Evolutionary conservation across 2,113 vertebrate genomes (phyloP).

Genomic region (Malurus melanocephalus): DNA sequence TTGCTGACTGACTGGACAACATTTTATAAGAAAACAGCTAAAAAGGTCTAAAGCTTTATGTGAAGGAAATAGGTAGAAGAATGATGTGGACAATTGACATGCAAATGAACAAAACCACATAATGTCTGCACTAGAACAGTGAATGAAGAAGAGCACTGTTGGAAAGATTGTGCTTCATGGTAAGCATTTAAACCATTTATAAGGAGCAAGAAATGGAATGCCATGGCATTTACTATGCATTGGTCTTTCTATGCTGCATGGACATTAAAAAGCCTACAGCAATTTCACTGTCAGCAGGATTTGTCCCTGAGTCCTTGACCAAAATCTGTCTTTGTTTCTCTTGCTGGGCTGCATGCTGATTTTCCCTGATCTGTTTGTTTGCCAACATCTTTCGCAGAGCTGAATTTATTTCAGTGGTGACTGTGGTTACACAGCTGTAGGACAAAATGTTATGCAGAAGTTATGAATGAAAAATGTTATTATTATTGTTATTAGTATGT

Average conservation of each 20-base stretch:
- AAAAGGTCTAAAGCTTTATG: neutral
- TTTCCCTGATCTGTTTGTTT: conserved; percentile 6
- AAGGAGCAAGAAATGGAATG: conserved; percentile 25
- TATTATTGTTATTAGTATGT: neutral
- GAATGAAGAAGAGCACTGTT: neutral
- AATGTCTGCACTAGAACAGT: neutral
- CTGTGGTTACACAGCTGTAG: neutral
- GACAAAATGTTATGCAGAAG: neutral
- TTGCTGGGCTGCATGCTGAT: conserved; percentile 21
- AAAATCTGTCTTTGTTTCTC: conserved; percentile 31
- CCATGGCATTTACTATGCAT: neutral
- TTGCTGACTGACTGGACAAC: neutral
- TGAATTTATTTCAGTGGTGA: neutral
- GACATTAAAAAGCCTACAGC: neutral
- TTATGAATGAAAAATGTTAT: neutral
- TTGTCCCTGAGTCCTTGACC: conserved; percentile 49
- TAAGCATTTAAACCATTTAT: conserved; percentile 5
- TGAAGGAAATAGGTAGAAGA: neutral
- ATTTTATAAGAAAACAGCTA: neutral
- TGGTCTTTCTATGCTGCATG: neutral
- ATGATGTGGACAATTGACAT: neutral
- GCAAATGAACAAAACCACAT: neutral
- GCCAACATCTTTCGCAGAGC: neutral
- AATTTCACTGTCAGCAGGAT: conserved; percentile 29
- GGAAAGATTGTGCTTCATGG: neutral